Base-by-base conservation (phyloP, 2,113 vertebrate species). In the Cyanistes caeruleus region DNA sequence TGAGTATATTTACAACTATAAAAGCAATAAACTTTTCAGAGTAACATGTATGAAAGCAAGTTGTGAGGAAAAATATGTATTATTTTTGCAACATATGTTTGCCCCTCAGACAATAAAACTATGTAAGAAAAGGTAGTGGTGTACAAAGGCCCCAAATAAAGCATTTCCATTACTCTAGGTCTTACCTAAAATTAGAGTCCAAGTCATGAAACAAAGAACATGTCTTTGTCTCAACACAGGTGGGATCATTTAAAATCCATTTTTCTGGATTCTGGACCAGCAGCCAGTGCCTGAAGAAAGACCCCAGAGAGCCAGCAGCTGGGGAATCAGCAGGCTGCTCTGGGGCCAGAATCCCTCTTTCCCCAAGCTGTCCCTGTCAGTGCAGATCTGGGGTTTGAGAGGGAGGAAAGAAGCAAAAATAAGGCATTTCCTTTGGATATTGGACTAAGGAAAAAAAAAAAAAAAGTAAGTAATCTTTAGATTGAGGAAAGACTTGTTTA, bases 271-370 rank as follows among this genome's bases (percentile, higher is more conserved):
- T 3, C 56, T 60, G 39, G 11, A 60, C 64, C 41, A 60, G 49
- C 44, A 79, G 19, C 37, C n/a, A 37, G 17, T 17, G 13, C 20
- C 46, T 63, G 37, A 74, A 18, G 33, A 64, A 55, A 78, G 18
- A 25, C 2, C 0, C 2, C 0, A 0, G 43, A 80, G 31, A 60
- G 7, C 12, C 25, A 59, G 16, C 1, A 3, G 2, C 22, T 9
- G 2, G n/a, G 24, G 49, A 58, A 76, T 60, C 31, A 53, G 31
- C 24, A 35, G 35, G 23, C 39, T 93, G 13, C 73, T 52, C 39
- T 39, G 30, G 16, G 24, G 23, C 23, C 20, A 52, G 14, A 13
- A 9, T n/a, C 7, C 4, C 3, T 8, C 28, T 60, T 89, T 81
- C 9, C 37, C 13, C 0, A 1, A 25, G 31, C 22, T 52, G 16